These are phyloP conservation scores for Drosophila macrothrix DNA, from an alignment of 2,888 invertebrate genomes.

Conservation along the genomic window DNA sequence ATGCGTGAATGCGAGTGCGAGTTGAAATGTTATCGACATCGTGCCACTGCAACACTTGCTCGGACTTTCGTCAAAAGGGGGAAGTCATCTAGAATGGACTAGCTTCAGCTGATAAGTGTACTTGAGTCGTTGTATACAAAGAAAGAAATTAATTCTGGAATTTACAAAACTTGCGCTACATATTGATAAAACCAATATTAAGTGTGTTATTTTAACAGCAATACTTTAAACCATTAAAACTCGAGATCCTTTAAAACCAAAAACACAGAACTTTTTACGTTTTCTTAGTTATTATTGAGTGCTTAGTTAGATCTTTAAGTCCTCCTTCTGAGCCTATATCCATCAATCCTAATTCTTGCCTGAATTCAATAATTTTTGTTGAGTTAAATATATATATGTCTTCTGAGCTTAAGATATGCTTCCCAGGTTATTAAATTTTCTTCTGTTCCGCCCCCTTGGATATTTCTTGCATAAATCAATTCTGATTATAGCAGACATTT, in stretches of 20 bases:
- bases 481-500: background rate
- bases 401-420: no score
- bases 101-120: conserved; percentile 4
- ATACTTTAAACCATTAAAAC: background rate
- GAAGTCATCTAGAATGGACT: conserved; percentile 8
- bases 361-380: no score
- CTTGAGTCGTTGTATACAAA: conserved; percentile 6
- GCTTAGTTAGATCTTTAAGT: background rate
- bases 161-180: background rate
- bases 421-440: no score
- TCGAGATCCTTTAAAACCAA: background rate
- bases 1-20: conserved; percentile 67
- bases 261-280: no score
- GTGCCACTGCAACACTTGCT: conserved; percentile 53
- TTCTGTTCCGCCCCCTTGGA: background rate
- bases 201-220: background rate
- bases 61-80: conserved; percentile 23
- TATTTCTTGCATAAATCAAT: background rate
- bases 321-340: background rate
- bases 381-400: no score
- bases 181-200: background rate
- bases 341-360: background rate
- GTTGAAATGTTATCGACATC: conserved; percentile 58
- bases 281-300: background rate
- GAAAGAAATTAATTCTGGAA: background rate